These are phyloP conservation scores for Charadrius vociferus DNA, from an alignment of 2,113 vertebrate species.

Conservation along the genomic window DNA sequence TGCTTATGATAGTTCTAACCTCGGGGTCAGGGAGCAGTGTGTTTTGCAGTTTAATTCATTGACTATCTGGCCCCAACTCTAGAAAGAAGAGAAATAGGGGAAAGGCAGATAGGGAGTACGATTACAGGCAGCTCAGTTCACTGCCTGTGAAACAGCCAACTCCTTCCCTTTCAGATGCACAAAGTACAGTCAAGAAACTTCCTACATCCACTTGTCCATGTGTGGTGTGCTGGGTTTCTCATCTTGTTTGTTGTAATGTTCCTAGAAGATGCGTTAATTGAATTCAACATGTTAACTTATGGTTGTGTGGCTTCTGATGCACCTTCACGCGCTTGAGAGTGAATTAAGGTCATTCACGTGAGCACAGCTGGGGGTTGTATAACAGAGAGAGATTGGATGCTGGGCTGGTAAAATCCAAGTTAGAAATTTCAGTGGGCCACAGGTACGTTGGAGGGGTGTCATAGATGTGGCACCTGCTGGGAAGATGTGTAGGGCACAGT, in stretches of 20 bases:
- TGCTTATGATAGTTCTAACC: conserved; percentile 35
- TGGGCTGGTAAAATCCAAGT: background rate
- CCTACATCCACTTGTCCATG: background rate
- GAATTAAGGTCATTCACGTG: background rate
- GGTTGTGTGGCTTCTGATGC: background rate
- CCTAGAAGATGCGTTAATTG: background rate
- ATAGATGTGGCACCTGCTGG: background rate
- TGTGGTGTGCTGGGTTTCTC: background rate
- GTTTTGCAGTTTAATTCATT: conserved; percentile 26
- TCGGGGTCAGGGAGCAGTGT: background rate
- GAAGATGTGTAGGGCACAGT: background rate
- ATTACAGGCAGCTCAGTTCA: background rate
- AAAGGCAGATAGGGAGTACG: background rate
- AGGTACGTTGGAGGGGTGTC: background rate
- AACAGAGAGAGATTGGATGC: background rate
- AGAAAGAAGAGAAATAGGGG: background rate
- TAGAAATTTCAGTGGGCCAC: background rate
- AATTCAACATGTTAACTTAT: background rate
- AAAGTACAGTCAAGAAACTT: background rate
- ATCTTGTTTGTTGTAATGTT: background rate
- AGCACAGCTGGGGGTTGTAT: background rate
- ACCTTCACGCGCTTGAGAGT: background rate
- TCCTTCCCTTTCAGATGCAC: background rate
- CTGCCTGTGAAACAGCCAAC: background rate
- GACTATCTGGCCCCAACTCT: background rate